These are phyloP conservation scores for Mesopsocus fuscifrons DNA, from an alignment of 2,888 invertebrate species.

Conservation along the genomic window DNA sequence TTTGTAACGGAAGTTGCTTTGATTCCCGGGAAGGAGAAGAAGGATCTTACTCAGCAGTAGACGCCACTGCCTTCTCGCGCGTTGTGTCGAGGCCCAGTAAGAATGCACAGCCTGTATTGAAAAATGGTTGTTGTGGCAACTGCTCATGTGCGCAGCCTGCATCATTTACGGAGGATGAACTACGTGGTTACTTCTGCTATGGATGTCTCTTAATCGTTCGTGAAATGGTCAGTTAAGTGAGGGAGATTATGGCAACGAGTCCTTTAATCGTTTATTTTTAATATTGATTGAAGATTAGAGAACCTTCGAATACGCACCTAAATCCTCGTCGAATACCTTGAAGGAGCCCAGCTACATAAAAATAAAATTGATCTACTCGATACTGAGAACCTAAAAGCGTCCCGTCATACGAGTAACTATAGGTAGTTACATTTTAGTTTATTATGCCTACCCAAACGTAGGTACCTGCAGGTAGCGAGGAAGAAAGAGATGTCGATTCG, in stretches of 20 bases:
- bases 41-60: constrained; percentile 11
- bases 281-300: neutral
- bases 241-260: no score
- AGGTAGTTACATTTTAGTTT: no score
- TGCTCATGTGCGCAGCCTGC: constrained; percentile 14
- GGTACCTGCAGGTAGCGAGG: no score
- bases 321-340: no score
- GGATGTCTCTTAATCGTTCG: constrained; percentile 24
- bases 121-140: constrained; percentile 3
- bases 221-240: constrained; percentile 20
- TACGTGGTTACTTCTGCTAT: constrained; percentile 23
- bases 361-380: no score
- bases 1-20: constrained; percentile 31
- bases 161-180: constrained; percentile 16
- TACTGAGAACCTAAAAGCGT: no score
- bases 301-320: no score
- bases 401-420: no score
- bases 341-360: no score
- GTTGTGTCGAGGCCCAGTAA: constrained; percentile 15
- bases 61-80: constrained; percentile 16
- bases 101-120: constrained; percentile 10
- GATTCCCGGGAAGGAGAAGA: constrained; percentile 16
- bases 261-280: neutral
- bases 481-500: no score
- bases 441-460: no score